phyloP scores from a whole-genome alignment of 2,113 vertebrate species.

The Lathamus discolor region DNA sequence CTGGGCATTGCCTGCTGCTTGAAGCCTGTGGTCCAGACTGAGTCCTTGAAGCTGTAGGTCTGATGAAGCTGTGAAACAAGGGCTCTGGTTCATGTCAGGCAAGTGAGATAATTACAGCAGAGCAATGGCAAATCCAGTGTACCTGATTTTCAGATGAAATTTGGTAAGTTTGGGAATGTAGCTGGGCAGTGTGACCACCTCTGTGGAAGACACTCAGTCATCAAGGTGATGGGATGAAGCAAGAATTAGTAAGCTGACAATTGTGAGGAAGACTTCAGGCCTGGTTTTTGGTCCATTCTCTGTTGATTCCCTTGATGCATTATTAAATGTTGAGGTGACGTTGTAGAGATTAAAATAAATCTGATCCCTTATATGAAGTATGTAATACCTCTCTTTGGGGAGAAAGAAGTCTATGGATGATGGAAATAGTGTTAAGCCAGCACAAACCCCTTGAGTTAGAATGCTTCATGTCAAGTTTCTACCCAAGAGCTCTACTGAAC shows the following conservation, averaged over 20 bases:
- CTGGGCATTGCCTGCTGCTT: background rate
- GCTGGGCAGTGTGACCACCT: background rate
- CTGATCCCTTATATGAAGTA: background rate
- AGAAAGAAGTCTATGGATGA: background rate
- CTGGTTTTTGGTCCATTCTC: background rate
- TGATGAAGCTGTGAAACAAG: background rate
- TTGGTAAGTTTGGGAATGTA: background rate
- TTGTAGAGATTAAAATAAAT: background rate
- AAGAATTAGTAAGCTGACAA: background rate
- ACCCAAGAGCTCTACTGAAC: background rate
- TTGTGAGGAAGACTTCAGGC: background rate
- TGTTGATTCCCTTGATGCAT: background rate
- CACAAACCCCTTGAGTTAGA: background rate
- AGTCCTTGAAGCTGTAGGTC: background rate
- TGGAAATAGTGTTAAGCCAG: background rate
- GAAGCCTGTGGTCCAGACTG: background rate
- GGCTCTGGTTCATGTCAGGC: background rate
- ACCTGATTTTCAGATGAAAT: background rate
- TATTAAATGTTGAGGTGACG: background rate
- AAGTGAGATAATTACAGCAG: background rate
- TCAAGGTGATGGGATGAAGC: background rate
- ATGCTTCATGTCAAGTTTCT: background rate
- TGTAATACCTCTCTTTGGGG: background rate
- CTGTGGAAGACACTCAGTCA: background rate
- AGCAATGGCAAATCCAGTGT: background rate